Evolutionary conservation across 2,113 vertebrate genomes (phyloP), one percentile per base, ranked within the genome.

Genomic region (Mastomys coucha): DNA sequence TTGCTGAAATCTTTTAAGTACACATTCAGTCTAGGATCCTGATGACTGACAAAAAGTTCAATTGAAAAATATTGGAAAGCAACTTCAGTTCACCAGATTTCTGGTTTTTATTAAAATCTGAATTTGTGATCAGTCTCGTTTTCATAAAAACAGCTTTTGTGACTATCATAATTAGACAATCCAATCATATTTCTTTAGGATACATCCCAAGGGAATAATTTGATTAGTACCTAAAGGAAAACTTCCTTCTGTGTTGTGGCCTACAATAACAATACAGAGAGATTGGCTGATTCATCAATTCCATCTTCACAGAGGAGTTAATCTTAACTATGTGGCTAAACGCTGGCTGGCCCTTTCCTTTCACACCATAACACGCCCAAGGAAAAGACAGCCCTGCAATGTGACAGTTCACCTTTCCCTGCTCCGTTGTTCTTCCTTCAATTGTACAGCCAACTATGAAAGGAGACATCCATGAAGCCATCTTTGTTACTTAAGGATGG

Each of bases 41-140:
- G 69, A 51, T 93, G 86, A 81, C 95, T 91, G 96, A 89, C 72
- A 95, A 95, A 97, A 93, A 75, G 33, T 81, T 92, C 82, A 95
- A 39, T 17, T 88, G 39, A 96, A 97, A 97, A 91, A 65, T 91
- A 93, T 88, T 94, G 49, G 39, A 36, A 96, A 97, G 87, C 75
- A n/a, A 92, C 73, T 96, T 82, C 73, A 89, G 2, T n/a, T 89
- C 56, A 93, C 82, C 70, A 93, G 65, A 91, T 85, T 96, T 85
- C 73, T 97, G 87, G 49, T 96, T 95, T 89, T 88, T n/a, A 96
- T 95, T 98, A 94, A 89, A 95, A 93, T 95, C 33, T 72, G 80
- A 95, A 72, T 94, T 95, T 94, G 39, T 93, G 85, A 96, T 42
- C 36, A 95, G 76, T 77, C 17, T 56, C 93, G 16, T 58, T 95